Percentiles rank a stretch among this genome's conserved stretches.
These are phyloP conservation scores for Hycleus cichorii DNA, from an alignment of 1,140 invertebrate species.

Conservation along the genomic window DNA sequence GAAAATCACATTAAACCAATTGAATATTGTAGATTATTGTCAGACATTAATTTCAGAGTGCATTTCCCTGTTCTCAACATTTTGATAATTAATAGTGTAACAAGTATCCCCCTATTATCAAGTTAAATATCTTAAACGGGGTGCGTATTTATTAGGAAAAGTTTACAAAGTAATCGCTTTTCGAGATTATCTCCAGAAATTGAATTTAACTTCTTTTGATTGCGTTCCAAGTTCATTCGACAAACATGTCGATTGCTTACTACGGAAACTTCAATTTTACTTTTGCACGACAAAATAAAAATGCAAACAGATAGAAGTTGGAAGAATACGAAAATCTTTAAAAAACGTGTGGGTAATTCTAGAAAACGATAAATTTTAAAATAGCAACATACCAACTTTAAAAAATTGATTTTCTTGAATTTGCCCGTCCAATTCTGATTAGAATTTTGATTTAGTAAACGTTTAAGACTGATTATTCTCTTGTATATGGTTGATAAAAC, in stretches of 20 bases:
- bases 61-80: conserved; percentile 30
- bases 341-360: no score
- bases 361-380: no score
- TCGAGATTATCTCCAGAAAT: conserved; percentile 19
- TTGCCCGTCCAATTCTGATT: no score
- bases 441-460: no score
- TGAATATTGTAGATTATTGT: conserved; percentile 5
- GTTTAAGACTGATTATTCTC: no score
- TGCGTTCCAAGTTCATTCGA: conserved; percentile 6
- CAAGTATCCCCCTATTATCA: conserved; percentile 28
- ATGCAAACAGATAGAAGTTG: no score
- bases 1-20: no score
- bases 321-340: no score
- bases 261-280: not conserved
- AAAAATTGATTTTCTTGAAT: no score
- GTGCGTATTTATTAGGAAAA: conserved; percentile 16
- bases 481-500: no score
- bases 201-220: conserved; percentile 17
- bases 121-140: conserved; percentile 22
- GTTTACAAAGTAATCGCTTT: conserved; percentile 26
- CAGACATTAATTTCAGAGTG: conserved; percentile 26
- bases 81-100: conserved; percentile 32
- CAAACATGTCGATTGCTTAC: conserved; percentile 14
- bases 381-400: no score
- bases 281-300: no score